Evolutionary conservation across 2,888 invertebrate genomes (phyloP), one percentile per base, ranked within the genome.

Genomic region (Drosophila subquinaria): DNA sequence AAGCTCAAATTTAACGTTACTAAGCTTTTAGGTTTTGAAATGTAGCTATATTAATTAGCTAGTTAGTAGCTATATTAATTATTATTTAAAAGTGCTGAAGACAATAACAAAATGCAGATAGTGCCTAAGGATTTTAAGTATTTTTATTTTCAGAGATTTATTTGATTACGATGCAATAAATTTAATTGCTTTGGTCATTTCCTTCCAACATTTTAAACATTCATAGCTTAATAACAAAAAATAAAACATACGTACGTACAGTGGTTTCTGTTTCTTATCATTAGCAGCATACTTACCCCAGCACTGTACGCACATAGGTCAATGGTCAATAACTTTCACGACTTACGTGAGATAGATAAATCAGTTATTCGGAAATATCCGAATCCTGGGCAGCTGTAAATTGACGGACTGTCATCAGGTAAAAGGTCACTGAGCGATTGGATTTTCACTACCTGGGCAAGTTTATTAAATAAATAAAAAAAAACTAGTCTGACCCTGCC

Each of bases 401-500:
- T 20, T 40, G 35, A 60, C 9, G 17, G 38, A 30, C 33, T 59
- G 56, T 51, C 53, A 42, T 27, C 79, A 88, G 85, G 85, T 85
- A 88, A 79, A 82, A 73, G 79, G 70, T 64, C 73, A 73, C 9
- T 42, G 50, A 63, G 57, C 42, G 35, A 69, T 60, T 52, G 30
- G 51, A 56, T 36, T 36, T 30, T 1, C 61, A 56, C 56, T 78
- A 77, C 64, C 69, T 73, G 64, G 8, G 13, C 47, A 42, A 40
- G 17, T 50, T 42, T n/a, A 45, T 1, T 8, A 30, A 30, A 8
- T 30, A 8, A 27, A 33, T 15, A 27, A 47, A 48, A 15, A 15
- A 36, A 69, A 82, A 71, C 85, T 75, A 66, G 84, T 55, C 75
- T 55, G 72, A 82, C 81, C 61, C 87, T 83, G 83, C 59, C 57